phyloP scores from a whole-genome alignment of 2,888 invertebrate genomes.

The Gastrophysa polygoni region DNA sequence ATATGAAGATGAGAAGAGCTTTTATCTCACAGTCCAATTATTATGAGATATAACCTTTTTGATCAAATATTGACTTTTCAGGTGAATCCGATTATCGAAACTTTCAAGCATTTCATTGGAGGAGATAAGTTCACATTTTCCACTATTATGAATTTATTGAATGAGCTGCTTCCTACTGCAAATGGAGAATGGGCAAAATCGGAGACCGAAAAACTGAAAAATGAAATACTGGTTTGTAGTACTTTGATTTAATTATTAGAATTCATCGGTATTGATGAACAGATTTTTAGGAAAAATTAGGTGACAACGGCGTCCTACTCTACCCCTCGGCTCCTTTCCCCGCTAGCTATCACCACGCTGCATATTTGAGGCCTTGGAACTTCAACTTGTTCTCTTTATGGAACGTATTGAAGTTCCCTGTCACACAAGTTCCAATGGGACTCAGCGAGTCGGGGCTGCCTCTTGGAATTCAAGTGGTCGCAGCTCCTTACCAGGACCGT shows the following conservation, averaged over 20 bases:
- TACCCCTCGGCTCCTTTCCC: conserved; percentile 81
- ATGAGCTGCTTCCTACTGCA: conserved; percentile 69
- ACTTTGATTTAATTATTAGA: neutral
- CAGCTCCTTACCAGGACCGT: conserved; percentile 72
- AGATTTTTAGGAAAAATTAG: conserved; percentile 71
- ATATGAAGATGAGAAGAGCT: no score
- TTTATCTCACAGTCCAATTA: no score
- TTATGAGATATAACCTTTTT: no score
- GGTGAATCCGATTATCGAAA: conserved; percentile 62
- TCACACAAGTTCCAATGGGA: conserved; percentile 84
- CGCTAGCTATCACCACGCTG: conserved; percentile 83
- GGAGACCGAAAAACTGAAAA: conserved; percentile 64
- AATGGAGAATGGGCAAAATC: conserved; percentile 68
- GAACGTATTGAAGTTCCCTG: conserved; percentile 83
- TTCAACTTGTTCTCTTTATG: conserved; percentile 86
- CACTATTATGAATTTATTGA: conserved; percentile 70
- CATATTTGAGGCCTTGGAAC: conserved; percentile 78
- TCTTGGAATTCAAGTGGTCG: conserved; percentile 80
- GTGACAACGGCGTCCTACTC: conserved; percentile 79
- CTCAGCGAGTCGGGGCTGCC: conserved; percentile 73
- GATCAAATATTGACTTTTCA: conserved; percentile 31
- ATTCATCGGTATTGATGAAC: no score
- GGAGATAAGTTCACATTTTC: conserved; percentile 68
- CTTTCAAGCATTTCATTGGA: conserved; percentile 70
- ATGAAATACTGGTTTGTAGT: conserved; percentile 65